Evolutionary conservation across 2,888 invertebrate genomes (phyloP).

Genomic region (Falcaria lacertinaria): DNA sequence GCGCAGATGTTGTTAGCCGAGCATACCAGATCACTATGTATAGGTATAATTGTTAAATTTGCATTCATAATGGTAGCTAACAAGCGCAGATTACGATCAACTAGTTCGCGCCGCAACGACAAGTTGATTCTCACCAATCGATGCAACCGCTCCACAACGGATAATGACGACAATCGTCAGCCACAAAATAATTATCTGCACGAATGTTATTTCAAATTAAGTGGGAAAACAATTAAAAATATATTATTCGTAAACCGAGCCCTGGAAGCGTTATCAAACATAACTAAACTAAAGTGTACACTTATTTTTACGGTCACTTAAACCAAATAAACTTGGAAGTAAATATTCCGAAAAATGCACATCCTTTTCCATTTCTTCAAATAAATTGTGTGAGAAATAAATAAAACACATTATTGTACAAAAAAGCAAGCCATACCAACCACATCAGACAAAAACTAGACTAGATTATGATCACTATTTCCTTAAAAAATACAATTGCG

Average conservation of each 20-base stretch:
- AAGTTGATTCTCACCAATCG: constrained; percentile 53
- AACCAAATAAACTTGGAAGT: neutral
- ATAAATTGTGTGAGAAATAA: no score
- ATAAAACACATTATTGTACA: no score
- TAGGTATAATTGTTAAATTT: constrained; percentile 72
- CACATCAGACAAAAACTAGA: no score
- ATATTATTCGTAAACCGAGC: neutral
- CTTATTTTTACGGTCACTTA: neutral
- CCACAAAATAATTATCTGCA: constrained; percentile 7
- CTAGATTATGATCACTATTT: no score
- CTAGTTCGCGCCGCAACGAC: constrained; percentile 62
- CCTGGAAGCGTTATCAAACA: neutral
- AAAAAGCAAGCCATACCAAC: no score
- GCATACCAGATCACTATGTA: constrained; percentile 35
- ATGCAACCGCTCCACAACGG: constrained; percentile 28
- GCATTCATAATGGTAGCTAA: constrained; percentile 68
- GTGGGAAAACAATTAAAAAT: neutral
- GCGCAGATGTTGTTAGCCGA: constrained; percentile 35
- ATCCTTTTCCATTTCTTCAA: no score
- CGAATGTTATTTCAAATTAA: neutral
- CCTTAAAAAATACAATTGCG: no score
- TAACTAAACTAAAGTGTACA: neutral
- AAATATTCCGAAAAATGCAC: neutral
- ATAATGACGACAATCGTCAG: constrained; percentile 28
- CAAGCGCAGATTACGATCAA: constrained; percentile 65